Evolutionary conservation across 2,888 invertebrate genomes (phyloP).

Genomic region (Aromia moschata): DNA sequence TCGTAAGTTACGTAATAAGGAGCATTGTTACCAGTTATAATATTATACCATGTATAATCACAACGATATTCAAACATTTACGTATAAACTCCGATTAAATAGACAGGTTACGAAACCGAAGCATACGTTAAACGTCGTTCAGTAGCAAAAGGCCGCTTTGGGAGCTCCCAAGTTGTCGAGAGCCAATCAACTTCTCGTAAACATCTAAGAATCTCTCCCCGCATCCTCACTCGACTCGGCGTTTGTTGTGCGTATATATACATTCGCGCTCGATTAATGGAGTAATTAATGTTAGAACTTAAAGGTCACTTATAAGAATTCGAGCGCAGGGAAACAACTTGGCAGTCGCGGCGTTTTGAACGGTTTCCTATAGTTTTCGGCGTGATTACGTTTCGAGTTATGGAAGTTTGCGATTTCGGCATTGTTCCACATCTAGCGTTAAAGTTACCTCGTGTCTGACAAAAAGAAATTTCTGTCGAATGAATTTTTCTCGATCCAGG

Average conservation of each 20-base stretch:
- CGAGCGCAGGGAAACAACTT: conserved; percentile 15
- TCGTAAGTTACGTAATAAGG: too few species aligned
- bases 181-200: conserved; percentile 21
- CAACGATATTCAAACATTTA: too few species aligned
- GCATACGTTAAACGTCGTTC: not conserved
- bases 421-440: conserved; percentile 20
- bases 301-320: conserved; percentile 43
- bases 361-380: conserved; percentile 10
- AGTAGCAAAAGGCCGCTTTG: conserved; percentile 6
- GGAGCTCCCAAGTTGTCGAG: conserved; percentile 19
- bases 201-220: conserved; percentile 21
- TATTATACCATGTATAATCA: too few species aligned
- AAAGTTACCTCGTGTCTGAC: conserved; percentile 7
- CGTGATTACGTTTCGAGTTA: not conserved
- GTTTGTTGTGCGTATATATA: not conserved
- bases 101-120: conserved; percentile 1
- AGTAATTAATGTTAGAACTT: conserved; percentile 32
- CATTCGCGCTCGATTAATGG: conserved; percentile 18
- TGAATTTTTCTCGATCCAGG: too few species aligned
- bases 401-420: not conserved
- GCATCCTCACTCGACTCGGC: not conserved
- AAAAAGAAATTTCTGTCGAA: too few species aligned
- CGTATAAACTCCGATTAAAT: too few species aligned
- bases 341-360: not conserved
- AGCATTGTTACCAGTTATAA: too few species aligned